Evolutionary conservation across 2,113 vertebrate species (phyloP).

Genomic region (Chitala chitala): DNA sequence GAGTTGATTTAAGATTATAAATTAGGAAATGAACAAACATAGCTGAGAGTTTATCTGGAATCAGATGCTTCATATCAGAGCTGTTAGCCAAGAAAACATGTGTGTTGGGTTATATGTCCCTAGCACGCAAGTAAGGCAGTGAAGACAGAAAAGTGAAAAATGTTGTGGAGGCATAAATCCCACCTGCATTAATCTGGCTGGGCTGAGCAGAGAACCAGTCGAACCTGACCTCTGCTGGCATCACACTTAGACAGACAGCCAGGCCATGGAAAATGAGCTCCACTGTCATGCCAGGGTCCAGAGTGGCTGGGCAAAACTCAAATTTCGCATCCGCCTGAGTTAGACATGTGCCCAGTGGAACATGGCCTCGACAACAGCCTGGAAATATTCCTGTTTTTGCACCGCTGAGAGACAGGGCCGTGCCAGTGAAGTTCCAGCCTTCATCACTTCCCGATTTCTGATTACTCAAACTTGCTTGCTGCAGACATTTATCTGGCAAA

Average conservation of each 20-base stretch:
- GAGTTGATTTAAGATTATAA: background rate
- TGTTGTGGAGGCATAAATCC: background rate
- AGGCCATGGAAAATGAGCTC: background rate
- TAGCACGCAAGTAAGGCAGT: background rate
- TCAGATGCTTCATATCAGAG: background rate
- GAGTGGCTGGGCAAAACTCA: background rate
- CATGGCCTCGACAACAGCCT: background rate
- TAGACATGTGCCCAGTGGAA: background rate
- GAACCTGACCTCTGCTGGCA: background rate
- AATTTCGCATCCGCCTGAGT: background rate
- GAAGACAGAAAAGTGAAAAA: background rate
- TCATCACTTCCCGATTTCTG: background rate
- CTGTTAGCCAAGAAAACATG: background rate
- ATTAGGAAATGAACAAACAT: background rate
- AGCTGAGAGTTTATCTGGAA: background rate
- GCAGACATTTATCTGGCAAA: slow-evolving; percentile 10
- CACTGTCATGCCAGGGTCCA: background rate
- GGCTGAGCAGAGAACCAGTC: background rate
- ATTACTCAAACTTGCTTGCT: background rate
- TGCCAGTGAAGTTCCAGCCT: background rate
- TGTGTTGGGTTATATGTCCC: background rate
- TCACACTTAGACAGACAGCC: background rate
- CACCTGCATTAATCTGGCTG: background rate
- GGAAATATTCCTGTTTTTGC: background rate
- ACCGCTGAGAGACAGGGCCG: background rate